Conservation (phyloP, 2,888 invertebrate species). For the Lottia scabra region DNA sequence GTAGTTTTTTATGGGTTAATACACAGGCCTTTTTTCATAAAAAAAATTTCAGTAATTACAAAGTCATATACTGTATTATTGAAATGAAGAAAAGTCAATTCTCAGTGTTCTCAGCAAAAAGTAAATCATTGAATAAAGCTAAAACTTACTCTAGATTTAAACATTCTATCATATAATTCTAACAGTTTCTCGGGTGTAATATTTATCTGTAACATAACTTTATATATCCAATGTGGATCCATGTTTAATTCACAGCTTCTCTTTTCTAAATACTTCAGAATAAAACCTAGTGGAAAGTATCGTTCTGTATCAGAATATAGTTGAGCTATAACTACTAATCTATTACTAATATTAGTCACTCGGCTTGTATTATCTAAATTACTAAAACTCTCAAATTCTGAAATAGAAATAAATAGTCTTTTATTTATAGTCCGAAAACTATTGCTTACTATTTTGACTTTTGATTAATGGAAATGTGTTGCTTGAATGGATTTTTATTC, state of each 20-base stretch:
- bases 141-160: constrained; percentile 64
- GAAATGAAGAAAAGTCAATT: too few relatives aligned
- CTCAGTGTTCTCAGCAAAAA: too few relatives aligned
- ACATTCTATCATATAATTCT: constrained; percentile 81
- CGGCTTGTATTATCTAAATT: constrained; percentile 22
- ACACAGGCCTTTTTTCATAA: too few relatives aligned
- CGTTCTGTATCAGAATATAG: constrained; percentile 85
- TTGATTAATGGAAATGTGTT: too few relatives aligned
- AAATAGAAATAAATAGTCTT: background rate
- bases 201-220: constrained; percentile 81
- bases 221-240: constrained; percentile 77
- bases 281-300: constrained; percentile 82
- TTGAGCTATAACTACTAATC: constrained; percentile 82
- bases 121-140: too few relatives aligned
- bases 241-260: constrained; percentile 62
- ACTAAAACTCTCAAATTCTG: constrained; percentile 28
- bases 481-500: too few relatives aligned
- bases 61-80: too few relatives aligned
- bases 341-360: constrained; percentile 72
- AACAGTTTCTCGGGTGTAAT: constrained; percentile 83
- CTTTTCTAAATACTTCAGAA: constrained; percentile 68
- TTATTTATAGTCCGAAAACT: too few relatives aligned
- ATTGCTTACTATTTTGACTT: too few relatives aligned
- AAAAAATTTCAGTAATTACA: too few relatives aligned
- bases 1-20: too few relatives aligned